A percentile compares a stretch with the other conserved stretches of the same genome.
phyloP scores from a whole-genome alignment of 1,140 invertebrate genomes.

The Brachionus plicatilis region DNA sequence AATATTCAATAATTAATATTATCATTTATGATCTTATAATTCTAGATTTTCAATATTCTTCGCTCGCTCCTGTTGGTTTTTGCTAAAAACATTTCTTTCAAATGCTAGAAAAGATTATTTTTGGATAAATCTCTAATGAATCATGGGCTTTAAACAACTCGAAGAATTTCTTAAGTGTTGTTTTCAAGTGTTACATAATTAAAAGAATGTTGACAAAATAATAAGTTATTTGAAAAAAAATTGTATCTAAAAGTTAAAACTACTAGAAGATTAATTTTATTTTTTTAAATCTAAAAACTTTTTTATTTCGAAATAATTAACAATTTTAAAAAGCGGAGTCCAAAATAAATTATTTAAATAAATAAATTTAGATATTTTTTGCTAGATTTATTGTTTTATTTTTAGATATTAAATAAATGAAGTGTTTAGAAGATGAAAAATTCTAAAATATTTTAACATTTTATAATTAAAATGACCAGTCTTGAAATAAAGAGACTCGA shows the following conservation, averaged over 20 bases:
- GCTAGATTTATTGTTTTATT: background rate
- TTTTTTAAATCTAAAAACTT: background rate
- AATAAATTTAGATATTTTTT: background rate
- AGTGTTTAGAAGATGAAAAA: background rate
- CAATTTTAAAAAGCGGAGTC: background rate
- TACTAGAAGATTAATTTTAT: background rate
- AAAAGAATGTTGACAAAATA: background rate
- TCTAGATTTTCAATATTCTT: background rate
- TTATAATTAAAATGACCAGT: background rate
- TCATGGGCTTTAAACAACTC: background rate
- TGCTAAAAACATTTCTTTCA: too few relatives aligned
- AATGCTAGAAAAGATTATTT: background rate
- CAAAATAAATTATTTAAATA: background rate
- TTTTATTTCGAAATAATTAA: too few relatives aligned
- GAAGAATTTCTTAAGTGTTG: background rate
- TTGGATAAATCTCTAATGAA: background rate
- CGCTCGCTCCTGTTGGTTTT: background rate
- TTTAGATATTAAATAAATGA: background rate
- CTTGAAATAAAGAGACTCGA: conserved; percentile 6
- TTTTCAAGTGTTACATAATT: background rate
- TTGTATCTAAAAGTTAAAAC: background rate
- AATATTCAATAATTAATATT: background rate
- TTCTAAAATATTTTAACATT: background rate
- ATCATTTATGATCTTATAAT: background rate
- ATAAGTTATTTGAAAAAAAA: background rate